These are phyloP conservation scores for Stichopus chloronotus DNA, from an alignment of 35 echinoderm and acorn worm species.

Conservation along the genomic window DNA sequence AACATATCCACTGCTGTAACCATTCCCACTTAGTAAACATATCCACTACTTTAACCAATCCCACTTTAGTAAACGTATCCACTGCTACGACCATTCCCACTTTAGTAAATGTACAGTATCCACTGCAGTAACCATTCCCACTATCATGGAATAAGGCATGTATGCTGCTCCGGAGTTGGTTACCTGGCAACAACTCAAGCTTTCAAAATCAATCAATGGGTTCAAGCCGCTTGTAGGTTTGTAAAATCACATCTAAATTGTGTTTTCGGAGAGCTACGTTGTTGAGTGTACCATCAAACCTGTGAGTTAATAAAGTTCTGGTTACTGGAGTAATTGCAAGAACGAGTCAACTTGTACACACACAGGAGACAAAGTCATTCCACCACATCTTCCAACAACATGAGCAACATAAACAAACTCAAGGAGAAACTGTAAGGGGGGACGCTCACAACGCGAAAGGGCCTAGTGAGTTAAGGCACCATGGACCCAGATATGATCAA, in stretches of 20 bases:
- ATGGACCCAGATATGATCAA: conserved; percentile 46
- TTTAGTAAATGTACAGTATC: background rate
- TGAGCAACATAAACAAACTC: conserved; percentile 57
- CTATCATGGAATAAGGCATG: no score
- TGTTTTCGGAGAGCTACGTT: no score
- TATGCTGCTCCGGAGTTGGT: no score
- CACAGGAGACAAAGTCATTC: background rate
- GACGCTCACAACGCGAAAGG: conserved; percentile 53
- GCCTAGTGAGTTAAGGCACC: conserved; percentile 16
- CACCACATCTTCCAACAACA: conserved; percentile 50
- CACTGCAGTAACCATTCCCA: no score
- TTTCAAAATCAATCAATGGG: no score
- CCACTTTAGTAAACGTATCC: background rate
- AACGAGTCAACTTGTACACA: conserved; percentile 38
- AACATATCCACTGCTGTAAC: background rate
- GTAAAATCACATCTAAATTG: no score
- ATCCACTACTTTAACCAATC: background rate
- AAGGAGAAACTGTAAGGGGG: conserved; percentile 76
- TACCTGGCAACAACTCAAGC: no score
- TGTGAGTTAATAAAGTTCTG: no score
- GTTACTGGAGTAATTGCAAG: conserved; percentile 36
- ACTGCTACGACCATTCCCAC: background rate
- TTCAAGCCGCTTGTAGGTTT: no score
- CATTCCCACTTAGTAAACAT: background rate
- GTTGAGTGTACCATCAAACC: background rate